phyloP scores from a whole-genome alignment of 2,888 invertebrate genomes.

The Dorcus parallelipipedus region DNA sequence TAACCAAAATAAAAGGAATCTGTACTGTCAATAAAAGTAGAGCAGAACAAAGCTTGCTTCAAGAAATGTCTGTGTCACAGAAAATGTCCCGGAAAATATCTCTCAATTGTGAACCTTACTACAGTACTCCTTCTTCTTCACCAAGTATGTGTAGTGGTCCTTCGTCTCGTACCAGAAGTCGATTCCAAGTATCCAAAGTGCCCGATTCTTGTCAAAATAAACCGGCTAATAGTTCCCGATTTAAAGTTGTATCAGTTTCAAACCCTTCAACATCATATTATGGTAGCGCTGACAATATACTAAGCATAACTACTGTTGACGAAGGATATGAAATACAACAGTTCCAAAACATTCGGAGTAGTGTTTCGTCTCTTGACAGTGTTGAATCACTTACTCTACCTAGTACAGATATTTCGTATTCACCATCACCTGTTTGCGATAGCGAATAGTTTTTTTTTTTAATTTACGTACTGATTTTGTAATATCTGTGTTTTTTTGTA shows the following conservation, averaged over 20 bases:
- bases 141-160: constrained; percentile 27
- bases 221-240: constrained; percentile 14
- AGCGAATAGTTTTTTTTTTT: constrained; percentile 4
- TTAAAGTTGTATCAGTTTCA: constrained; percentile 18
- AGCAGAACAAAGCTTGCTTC: constrained; percentile 29
- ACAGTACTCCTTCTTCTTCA: constrained; percentile 24
- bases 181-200: constrained; percentile 26
- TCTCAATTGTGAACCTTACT: constrained; percentile 41
- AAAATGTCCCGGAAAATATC: constrained; percentile 40
- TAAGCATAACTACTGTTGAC: constrained; percentile 6
- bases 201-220: constrained; percentile 15
- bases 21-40: constrained; percentile 41
- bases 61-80: constrained; percentile 5
- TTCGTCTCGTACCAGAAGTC: constrained; percentile 13
- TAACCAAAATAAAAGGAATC: constrained; percentile 41
- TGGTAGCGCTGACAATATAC: background rate
- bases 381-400: constrained; percentile 21
- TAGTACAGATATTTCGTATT: constrained; percentile 1
- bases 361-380: constrained; percentile 26
- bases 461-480: background rate
- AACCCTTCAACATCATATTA: background rate
- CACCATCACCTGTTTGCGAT: constrained; percentile 6
- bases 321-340: constrained; percentile 7
- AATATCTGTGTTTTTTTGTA: background rate
- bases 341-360: constrained; percentile 25